Evolutionary conservation across 2,113 vertebrate genomes (phyloP).

Genomic region (Chinchilla lanigera): DNA sequence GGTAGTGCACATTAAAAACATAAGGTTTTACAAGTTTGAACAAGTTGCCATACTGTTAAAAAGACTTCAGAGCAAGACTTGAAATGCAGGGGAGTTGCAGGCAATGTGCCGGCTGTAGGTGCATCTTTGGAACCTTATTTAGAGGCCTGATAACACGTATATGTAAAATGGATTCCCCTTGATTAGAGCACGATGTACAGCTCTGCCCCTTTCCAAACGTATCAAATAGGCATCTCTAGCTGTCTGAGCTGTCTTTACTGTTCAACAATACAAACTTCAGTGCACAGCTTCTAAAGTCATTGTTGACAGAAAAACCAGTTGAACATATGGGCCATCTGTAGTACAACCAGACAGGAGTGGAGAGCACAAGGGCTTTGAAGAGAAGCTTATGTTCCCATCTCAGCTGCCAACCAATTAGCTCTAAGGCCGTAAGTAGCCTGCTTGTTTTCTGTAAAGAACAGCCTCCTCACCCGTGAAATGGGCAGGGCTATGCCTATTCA

Average conservation of each 20-base stretch:
- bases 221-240: not conserved
- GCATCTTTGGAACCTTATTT: not conserved
- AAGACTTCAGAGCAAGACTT: constrained; percentile 22
- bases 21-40: constrained; percentile 33
- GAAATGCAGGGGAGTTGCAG: not conserved
- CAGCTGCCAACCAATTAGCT: not conserved
- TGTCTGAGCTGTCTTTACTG: not conserved
- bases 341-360: not conserved
- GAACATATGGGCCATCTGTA: not conserved
- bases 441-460: not conserved
- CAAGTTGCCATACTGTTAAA: not conserved
- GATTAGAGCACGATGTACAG: not conserved
- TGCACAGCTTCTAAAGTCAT: not conserved
- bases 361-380: not conserved
- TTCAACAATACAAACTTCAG: not conserved
- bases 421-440: not conserved
- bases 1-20: constrained; percentile 11
- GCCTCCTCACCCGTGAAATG: not conserved
- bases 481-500: not conserved
- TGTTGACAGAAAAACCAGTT: not conserved
- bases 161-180: not conserved
- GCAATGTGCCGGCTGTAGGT: not conserved
- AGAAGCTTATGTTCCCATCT: not conserved
- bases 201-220: not conserved
- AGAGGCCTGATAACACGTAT: not conserved